Conservation (phyloP, 2,113 vertebrate species). For the Nyctereutes procyonoides region DNA sequence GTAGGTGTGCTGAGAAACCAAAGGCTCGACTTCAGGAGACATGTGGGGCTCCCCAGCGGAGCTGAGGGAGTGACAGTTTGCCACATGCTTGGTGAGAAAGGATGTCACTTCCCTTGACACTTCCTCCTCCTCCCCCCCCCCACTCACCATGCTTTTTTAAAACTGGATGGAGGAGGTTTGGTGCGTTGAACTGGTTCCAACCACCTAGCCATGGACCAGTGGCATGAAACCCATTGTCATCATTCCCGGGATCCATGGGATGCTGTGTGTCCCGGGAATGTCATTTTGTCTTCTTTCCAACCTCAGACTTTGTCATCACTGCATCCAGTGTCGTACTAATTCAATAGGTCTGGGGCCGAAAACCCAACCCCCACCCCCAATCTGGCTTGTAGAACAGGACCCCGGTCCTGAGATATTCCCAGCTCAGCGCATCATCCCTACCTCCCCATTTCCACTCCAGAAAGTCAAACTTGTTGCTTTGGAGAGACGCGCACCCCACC, state of each 20-base stretch:
- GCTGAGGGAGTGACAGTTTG: background rate
- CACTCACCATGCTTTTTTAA: background rate
- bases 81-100: too few species aligned
- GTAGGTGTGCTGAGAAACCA: background rate
- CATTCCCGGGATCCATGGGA: background rate
- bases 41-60: background rate
- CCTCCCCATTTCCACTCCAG: background rate
- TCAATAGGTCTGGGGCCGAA: background rate
- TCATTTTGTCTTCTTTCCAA: background rate
- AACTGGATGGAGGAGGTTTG: background rate
- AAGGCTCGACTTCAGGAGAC: background rate
- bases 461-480: background rate
- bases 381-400: background rate
- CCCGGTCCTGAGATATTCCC: background rate
- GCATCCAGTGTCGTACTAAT: background rate
- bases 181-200: background rate
- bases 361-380: background rate
- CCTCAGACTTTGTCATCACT: background rate
- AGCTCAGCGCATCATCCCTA: background rate
- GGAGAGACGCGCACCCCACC: background rate
- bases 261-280: rapidly evolving
- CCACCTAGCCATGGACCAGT: background rate
- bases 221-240: background rate
- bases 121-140: background rate
- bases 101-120: too few species aligned